Base-by-base conservation (phyloP, 2,797 vertebrate genomes). In the Neosalanx taihuensis region DNA sequence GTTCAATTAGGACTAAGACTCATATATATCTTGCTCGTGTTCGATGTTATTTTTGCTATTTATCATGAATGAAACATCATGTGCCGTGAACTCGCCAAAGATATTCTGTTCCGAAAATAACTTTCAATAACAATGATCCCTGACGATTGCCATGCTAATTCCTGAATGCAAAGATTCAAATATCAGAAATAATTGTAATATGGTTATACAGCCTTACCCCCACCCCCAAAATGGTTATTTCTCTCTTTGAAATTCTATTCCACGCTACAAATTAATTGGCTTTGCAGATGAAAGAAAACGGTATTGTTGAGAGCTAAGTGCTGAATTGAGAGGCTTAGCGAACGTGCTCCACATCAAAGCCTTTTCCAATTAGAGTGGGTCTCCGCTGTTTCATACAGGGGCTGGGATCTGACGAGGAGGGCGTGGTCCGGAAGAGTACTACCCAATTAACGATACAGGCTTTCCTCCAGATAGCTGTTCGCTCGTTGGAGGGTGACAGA, bases 291-390 rank as follows among this genome's bases (percentile, higher is more conserved):
- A 89, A 87, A 85, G 87, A 75, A 73, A 73, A 29, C 20, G 67
- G 70, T 71, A 82, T 84, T 87, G 79, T 85, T 81, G 78, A 82
- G 79, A 64, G 75, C 63, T 84, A 78, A 84, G 79, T 79, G 77
- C 70, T 65, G 78, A 83, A 85, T 74, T 72, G 82, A 82, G 79
- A 78, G 70, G 83, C 82, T 87, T 73, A 81, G 78, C 0, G 56
- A 68, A 73, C 77, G 79, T 17, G 78, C 62, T 13, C 80, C 71
- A 83, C 87, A 85, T 91, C 83, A 90, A 90, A 88, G 87, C 74
- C 56, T 31, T 31, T 35, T 41, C 49, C 80, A 81, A 83, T 84
- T 84, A 81, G 49, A 58, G 26, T 6, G 59, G 81, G 80, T 64
- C 68, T 80, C 76, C 80, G 78, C 67, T 20, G 17, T 58, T 60